These are phyloP conservation scores for Cygnus olor DNA, from an alignment of 2,797 vertebrate species.

Conservation along the genomic window DNA sequence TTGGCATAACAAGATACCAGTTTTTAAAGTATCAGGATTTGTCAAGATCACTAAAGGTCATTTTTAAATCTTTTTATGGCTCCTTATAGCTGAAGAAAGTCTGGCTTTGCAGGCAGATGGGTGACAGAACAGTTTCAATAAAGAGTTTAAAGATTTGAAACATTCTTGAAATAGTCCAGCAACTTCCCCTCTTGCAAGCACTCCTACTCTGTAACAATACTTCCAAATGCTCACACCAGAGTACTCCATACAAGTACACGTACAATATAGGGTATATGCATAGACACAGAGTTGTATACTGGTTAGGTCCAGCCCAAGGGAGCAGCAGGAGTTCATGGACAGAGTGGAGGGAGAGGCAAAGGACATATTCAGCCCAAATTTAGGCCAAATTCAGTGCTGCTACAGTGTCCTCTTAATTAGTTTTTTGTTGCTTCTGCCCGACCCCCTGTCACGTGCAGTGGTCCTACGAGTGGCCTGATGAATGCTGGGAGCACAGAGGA, in stretches of 20 bases:
- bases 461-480: not conserved
- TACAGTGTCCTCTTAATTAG: not conserved
- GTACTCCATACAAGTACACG: not conserved
- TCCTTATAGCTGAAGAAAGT: not conserved
- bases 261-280: not conserved
- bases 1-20: not conserved
- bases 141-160: not conserved
- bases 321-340: not conserved
- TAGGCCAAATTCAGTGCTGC: not conserved
- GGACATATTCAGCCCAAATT: not conserved
- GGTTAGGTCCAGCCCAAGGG: not conserved
- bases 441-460: not conserved
- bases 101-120: not conserved
- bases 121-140: not conserved
- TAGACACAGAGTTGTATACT: fast-evolving
- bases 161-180: constrained; percentile 1
- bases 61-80: not conserved
- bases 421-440: not conserved
- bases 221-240: not conserved
- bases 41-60: not conserved
- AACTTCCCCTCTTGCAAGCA: not conserved
- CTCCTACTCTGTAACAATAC: not conserved
- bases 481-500: not conserved
- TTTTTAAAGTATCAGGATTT: not conserved
- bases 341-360: not conserved